Evolutionary conservation across 2,888 invertebrate genomes (phyloP).

Genomic region (Coleophora flavipennella): DNA sequence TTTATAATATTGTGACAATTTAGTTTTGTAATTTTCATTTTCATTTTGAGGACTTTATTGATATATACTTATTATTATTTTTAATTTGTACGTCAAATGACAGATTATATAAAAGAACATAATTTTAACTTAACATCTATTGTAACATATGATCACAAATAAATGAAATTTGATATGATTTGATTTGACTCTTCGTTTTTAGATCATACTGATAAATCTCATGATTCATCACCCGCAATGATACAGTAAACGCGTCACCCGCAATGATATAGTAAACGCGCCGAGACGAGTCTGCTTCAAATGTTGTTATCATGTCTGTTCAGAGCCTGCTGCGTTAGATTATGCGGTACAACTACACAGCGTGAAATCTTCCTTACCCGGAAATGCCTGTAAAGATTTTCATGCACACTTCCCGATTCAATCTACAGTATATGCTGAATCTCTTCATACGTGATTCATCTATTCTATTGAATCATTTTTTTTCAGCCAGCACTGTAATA

Average conservation of each 20-base stretch:
- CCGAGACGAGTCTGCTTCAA: not conserved
- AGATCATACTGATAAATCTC: not conserved
- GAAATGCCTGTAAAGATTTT: slow-evolving; percentile 2
- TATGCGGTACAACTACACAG: slow-evolving; percentile 5
- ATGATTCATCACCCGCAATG: not conserved
- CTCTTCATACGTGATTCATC: not conserved
- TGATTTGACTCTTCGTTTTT: not conserved
- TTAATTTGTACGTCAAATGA: no score
- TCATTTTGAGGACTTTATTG: no score
- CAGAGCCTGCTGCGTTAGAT: slow-evolving; percentile 6
- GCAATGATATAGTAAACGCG: not conserved
- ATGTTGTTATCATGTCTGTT: slow-evolving; percentile 7
- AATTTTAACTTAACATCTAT: no score
- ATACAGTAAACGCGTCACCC: no score
- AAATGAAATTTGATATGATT: no score
- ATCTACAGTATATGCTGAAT: slow-evolving; percentile 3
- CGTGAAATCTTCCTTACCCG: slow-evolving; percentile 2
- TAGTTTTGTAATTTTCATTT: no score
- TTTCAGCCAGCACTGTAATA: not conserved
- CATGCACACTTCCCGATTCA: slow-evolving; percentile 2
- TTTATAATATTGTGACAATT: no score
- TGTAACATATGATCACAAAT: no score
- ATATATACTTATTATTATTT: not conserved
- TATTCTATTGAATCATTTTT: not conserved
- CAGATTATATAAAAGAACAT: no score